A percentile compares a stretch with the other conserved stretches of the same genome.
These are phyloP conservation scores for Macrosoma leucophasiata DNA, from an alignment of 2,888 invertebrate genomes.

Conservation along the genomic window DNA sequence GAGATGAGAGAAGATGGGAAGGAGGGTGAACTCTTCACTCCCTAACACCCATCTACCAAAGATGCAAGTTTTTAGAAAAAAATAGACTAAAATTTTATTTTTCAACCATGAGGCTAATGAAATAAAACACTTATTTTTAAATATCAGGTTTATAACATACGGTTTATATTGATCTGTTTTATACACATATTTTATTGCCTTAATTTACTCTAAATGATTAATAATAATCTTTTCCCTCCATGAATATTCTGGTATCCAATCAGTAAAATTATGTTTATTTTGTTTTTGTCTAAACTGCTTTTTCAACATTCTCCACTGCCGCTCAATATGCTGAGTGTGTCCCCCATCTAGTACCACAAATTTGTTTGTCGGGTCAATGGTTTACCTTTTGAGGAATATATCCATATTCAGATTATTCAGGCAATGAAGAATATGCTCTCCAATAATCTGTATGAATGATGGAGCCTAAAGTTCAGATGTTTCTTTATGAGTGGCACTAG, in stretches of 20 bases:
- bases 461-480: slow-evolving; percentile 19
- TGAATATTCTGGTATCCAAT: background rate
- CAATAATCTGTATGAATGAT: no score
- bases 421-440: slow-evolving; percentile 19
- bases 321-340: no score
- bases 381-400: slow-evolving; percentile 23
- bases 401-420: slow-evolving; percentile 17
- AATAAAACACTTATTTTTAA: background rate
- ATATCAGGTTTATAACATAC: background rate
- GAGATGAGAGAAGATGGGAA: no score
- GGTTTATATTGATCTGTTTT: background rate
- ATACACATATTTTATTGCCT: background rate
- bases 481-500: slow-evolving; percentile 23
- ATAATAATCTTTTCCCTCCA: background rate
- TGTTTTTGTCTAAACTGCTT: no score
- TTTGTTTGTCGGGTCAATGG: no score
- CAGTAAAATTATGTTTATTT: background rate
- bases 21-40: no score
- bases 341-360: no score
- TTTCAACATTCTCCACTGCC: slow-evolving; percentile 18
- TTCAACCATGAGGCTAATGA: background rate
- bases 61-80: no score
- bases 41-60: no score
- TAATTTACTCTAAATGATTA: background rate
- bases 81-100: no score